Evolutionary conservation across 2,888 invertebrate genomes (phyloP).

Genomic region (Lithophane ornitopus): DNA sequence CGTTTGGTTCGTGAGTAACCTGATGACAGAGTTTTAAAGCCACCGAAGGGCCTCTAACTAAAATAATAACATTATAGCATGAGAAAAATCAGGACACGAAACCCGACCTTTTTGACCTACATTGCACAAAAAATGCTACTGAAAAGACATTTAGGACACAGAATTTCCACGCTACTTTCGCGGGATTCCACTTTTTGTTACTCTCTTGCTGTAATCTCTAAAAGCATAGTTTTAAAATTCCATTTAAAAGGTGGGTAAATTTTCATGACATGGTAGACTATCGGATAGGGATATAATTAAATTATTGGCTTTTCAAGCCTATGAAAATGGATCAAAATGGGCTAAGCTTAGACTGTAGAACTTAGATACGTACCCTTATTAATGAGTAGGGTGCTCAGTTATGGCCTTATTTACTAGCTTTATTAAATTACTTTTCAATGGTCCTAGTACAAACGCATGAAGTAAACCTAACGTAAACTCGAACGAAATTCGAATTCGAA

Average conservation of each 20-base stretch:
- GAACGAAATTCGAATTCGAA: background rate
- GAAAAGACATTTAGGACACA: constrained; percentile 10
- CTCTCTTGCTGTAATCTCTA: constrained; percentile 11
- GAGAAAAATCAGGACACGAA: background rate
- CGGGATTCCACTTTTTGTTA: constrained; percentile 19
- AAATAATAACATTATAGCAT: background rate
- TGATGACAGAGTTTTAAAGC: too few species aligned
- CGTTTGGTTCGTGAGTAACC: too few species aligned
- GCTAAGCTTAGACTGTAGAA: background rate
- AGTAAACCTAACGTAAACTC: background rate
- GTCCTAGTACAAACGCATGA: too few species aligned
- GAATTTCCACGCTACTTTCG: constrained; percentile 9
- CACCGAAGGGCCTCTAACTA: too few species aligned
- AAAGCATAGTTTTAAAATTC: constrained; percentile 38
- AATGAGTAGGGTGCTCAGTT: background rate
- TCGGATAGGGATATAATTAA: background rate
- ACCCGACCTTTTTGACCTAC: constrained; percentile 1
- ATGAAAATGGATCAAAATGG: background rate
- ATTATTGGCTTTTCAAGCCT: constrained; percentile 1
- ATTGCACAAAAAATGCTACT: constrained; percentile 19
- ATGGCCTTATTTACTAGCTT: constrained; percentile 11
- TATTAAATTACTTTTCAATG: constrained; percentile 17
- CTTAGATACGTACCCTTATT: background rate
- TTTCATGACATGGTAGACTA: background rate
- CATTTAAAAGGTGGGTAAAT: constrained; percentile 20